Evolutionary conservation across 2,797 vertebrate genomes (phyloP).

Genomic region (Mormyrops boulengeri): DNA sequence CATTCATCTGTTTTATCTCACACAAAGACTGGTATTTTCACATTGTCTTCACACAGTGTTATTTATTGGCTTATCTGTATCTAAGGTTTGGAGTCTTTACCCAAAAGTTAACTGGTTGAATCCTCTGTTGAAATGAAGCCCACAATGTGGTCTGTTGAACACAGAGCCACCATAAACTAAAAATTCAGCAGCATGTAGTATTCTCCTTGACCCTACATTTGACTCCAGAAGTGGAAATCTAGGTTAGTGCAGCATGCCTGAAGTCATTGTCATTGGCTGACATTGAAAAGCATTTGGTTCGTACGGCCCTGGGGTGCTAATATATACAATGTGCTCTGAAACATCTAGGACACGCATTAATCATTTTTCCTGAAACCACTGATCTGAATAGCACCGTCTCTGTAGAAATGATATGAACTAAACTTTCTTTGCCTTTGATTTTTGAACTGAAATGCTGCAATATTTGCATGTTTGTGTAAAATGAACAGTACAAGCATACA

Average conservation of each 20-base stretch:
- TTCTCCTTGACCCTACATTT: conserved; percentile 20
- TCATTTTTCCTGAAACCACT: neutral
- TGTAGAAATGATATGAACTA: conserved; percentile 11
- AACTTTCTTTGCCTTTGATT: neutral
- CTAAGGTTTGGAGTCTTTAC: neutral
- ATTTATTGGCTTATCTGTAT: neutral
- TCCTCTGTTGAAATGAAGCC: neutral
- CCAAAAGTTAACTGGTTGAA: neutral
- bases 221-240: conserved; percentile 16
- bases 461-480: neutral
- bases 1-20: neutral
- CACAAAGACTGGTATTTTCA: neutral
- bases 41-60: neutral
- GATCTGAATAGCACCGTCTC: neutral
- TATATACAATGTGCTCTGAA: conserved; percentile 11
- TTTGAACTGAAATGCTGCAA: neutral
- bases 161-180: neutral
- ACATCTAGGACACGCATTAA: conserved; percentile 18
- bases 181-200: neutral
- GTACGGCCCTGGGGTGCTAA: neutral
- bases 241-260: neutral
- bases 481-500: neutral
- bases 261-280: conserved; percentile 23
- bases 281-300: conserved; percentile 9
- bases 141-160: neutral